These are phyloP conservation scores for Cotesia chilonis DNA, from an alignment of 1,140 invertebrate species.

Conservation along the genomic window DNA sequence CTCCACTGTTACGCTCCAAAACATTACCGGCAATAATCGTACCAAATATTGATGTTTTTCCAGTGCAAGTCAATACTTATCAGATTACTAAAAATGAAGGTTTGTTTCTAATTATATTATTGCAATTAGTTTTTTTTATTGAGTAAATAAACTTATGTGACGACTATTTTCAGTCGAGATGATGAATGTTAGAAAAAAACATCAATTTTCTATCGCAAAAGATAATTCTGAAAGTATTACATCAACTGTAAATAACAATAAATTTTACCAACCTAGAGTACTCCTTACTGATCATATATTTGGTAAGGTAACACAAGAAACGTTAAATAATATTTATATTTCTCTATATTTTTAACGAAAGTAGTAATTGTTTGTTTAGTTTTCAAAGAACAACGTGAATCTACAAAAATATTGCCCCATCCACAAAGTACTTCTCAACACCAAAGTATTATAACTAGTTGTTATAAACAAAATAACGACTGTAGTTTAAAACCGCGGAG, in stretches of 20 bases:
- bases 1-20: slow-evolving; percentile 82
- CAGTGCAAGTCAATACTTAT: slow-evolving; percentile 78
- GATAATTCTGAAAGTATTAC: slow-evolving; percentile 7
- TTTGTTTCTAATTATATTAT: no score
- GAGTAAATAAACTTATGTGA: no score
- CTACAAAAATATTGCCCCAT: no score
- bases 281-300: slow-evolving; percentile 60
- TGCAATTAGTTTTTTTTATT: no score
- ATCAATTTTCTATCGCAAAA: neutral
- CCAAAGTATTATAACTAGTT: no score
- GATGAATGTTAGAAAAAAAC: neutral
- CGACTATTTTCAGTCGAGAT: no score
- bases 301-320: slow-evolving; percentile 48
- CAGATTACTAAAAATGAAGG: slow-evolving; percentile 49
- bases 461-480: no score
- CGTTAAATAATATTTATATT: neutral
- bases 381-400: no score
- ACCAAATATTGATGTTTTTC: slow-evolving; percentile 83
- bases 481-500: neutral
- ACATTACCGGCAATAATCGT: slow-evolving; percentile 90
- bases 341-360: neutral
- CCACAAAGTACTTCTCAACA: no score
- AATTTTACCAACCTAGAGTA: slow-evolving; percentile 58
- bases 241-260: slow-evolving; percentile 38
- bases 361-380: neutral